phyloP scores from a whole-genome alignment of 1,140 invertebrate genomes.

The Telenomus remus region DNA sequence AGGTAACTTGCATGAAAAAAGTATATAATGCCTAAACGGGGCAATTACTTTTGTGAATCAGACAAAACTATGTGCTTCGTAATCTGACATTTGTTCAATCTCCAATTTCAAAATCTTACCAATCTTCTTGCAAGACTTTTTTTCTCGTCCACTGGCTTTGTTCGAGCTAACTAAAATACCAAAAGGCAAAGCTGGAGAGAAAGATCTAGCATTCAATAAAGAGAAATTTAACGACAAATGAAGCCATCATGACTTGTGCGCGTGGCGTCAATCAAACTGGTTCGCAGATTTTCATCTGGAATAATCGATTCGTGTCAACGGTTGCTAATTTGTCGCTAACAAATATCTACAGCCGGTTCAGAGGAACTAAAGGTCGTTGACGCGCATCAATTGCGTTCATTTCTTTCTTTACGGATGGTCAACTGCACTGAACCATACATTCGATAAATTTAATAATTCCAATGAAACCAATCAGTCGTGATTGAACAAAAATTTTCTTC shows the following conservation, averaged over 20 bases:
- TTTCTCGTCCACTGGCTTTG: too few relatives aligned
- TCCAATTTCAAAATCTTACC: too few relatives aligned
- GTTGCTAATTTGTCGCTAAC: slow-evolving; percentile 26
- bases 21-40: too few relatives aligned
- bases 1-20: too few relatives aligned
- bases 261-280: slow-evolving; percentile 16
- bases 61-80: too few relatives aligned
- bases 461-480: too few relatives aligned
- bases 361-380: slow-evolving; percentile 36
- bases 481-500: too few relatives aligned
- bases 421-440: slow-evolving; percentile 17
- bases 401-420: slow-evolving; percentile 30
- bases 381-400: slow-evolving; percentile 28
- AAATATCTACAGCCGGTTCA: slow-evolving; percentile 29
- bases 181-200: not conserved
- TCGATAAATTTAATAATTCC: not conserved
- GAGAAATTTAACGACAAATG: not conserved
- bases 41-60: too few relatives aligned
- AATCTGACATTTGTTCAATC: too few relatives aligned
- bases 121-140: too few relatives aligned
- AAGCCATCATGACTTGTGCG: not conserved
- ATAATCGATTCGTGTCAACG: slow-evolving; percentile 44
- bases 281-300: slow-evolving; percentile 10
- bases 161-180: not conserved
- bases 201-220: not conserved